Base-by-base conservation (phyloP, 64 coral and sea anemone species). In the Montipora efflorescens region DNA sequence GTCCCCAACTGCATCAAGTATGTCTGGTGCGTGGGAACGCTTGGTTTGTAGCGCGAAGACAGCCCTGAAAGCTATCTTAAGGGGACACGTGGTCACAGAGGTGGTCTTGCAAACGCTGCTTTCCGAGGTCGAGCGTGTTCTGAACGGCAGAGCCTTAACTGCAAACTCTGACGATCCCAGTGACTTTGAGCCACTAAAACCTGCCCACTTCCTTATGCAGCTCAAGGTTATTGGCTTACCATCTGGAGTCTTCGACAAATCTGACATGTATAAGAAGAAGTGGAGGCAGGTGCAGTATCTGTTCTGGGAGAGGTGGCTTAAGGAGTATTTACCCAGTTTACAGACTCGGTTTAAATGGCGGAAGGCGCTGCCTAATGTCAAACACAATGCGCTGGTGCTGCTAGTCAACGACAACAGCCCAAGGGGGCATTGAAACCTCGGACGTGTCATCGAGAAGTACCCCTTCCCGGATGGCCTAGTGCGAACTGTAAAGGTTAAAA, bases 81-180 rank as follows among this genome's bases (percentile, higher is more conserved):
- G 78, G 3, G 66, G 1, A 23, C 69, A 91, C 12, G 23, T 53
- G 12, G 90, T 91, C 16, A 69, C 43, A 10, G 90, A 83, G 5
- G 67, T 55, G n/a, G 90, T 91, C 14, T 69, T 91, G 15, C 69
- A 47, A 8, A 83, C 79, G 14, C 77, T 91, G 46, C 44, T 91
- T 22, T 83, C 90, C 13, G 64, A 91, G 49, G 89, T 90, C 14
- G 89, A 90, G 76, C 76, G 61, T 90, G 57, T 90, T 28, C 75
- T 90, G 46, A 89, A 94, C 48, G 93, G 93, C 45, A 81, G 55
- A 94, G 93, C 87, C 78, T 58, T 94, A 28, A 94, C 86, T 9
- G 86, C 62, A 20, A 94, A 94, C 67, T 94, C 92, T 15, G 86
- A 88, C 4, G 68, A 88, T 70, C 72, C 48, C 8, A 76, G 45